Evolutionary conservation across 2,797 vertebrate species (phyloP).

Genomic region (Capromys pilorides): DNA sequence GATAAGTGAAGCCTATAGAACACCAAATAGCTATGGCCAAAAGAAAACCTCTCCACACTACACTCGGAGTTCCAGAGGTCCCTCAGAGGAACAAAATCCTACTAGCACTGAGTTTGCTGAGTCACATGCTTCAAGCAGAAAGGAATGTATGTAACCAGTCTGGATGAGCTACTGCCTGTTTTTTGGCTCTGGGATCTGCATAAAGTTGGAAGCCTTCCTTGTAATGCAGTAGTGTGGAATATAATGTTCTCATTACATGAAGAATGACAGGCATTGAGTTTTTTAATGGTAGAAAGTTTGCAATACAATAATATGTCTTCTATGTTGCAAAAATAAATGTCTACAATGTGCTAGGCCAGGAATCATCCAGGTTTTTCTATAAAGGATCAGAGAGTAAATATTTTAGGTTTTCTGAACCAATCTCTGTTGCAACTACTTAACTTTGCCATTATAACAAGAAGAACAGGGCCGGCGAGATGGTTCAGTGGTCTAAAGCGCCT

Average conservation of each 20-base stretch:
- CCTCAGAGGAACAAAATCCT: neutral
- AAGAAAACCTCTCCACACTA: too few species aligned
- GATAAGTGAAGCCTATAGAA: neutral
- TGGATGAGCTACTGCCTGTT: neutral
- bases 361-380: neutral
- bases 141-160: neutral
- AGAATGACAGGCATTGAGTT: neutral
- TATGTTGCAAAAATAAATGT: neutral
- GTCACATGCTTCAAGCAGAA: neutral
- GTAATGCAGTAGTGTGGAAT: neutral
- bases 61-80: neutral
- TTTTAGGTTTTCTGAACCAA: neutral
- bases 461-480: too few species aligned
- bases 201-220: constrained; percentile 4
- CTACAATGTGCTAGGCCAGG: neutral
- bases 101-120: neutral
- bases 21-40: neutral
- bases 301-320: neutral
- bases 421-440: neutral
- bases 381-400: neutral
- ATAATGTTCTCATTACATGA: neutral
- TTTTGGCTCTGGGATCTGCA: neutral
- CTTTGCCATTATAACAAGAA: neutral
- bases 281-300: neutral
- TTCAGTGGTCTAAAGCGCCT: too few species aligned